A percentile compares a stretch with the other conserved stretches of the same genome.
These are phyloP conservation scores for Procambarus clarkii DNA, from an alignment of 1,140 invertebrate species.

Conservation along the genomic window DNA sequence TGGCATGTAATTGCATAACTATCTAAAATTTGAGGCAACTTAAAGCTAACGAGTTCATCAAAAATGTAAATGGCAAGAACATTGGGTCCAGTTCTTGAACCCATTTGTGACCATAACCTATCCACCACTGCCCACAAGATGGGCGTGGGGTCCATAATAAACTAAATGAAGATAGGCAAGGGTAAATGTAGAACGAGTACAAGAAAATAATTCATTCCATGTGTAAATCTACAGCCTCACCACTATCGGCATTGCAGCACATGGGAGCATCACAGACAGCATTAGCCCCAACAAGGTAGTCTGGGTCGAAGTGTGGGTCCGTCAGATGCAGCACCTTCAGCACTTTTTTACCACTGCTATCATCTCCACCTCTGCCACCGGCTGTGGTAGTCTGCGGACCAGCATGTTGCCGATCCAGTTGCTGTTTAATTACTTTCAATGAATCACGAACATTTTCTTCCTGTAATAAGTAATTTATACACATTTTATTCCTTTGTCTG, in stretches of 20 bases:
- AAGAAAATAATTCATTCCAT: too few relatives aligned
- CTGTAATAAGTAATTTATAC: not conserved
- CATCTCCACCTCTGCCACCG: not conserved
- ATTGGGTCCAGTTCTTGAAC: too few relatives aligned
- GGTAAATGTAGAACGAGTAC: too few relatives aligned
- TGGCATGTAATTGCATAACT: too few relatives aligned
- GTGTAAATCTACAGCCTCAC: constrained; percentile 53
- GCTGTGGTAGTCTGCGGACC: not conserved
- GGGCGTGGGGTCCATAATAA: too few relatives aligned
- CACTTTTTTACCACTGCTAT: constrained; percentile 10
- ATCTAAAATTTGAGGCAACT: too few relatives aligned
- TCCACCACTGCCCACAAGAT: too few relatives aligned
- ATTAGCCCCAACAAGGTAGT: constrained; percentile 82
- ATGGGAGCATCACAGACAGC: constrained; percentile 84
- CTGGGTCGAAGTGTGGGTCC: constrained; percentile 88
- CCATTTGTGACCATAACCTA: too few relatives aligned
- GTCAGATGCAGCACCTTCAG: constrained; percentile 84
- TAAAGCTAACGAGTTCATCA: too few relatives aligned
- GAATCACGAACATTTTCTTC: not conserved
- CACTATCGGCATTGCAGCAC: constrained; percentile 85
- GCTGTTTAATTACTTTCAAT: not conserved
- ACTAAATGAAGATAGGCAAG: too few relatives aligned
- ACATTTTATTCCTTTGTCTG: too few relatives aligned
- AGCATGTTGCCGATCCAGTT: not conserved
- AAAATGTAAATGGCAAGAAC: too few relatives aligned